Evolutionary conservation across 1,140 invertebrate species (phyloP).

Genomic region (Leptopilina clavipes): DNA sequence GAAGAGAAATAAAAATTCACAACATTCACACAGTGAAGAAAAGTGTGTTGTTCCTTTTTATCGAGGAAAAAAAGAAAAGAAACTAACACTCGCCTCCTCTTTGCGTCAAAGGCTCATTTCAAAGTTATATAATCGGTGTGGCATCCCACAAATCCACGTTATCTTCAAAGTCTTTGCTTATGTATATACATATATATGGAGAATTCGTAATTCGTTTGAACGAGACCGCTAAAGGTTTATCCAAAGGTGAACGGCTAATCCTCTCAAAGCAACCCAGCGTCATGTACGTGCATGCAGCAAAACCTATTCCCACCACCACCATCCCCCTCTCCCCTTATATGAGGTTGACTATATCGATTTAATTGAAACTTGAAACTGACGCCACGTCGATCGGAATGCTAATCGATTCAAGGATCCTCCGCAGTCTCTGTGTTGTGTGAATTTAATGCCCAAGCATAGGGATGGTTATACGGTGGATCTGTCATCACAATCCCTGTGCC

Average conservation of each 20-base stretch:
- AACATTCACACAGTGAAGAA: neutral
- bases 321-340: too few relatives aligned
- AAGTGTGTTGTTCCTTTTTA: neutral
- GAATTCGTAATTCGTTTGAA: conserved; percentile 31
- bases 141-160: neutral
- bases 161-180: conserved; percentile 3
- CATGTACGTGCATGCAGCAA: neutral
- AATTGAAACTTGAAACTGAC: conserved; percentile 54
- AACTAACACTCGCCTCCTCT: neutral
- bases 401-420: conserved; percentile 54
- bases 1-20: neutral
- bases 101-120: neutral
- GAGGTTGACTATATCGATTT: conserved; percentile 44
- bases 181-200: neutral
- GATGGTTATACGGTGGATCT: conserved; percentile 64
- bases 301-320: neutral
- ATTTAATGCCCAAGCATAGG: conserved; percentile 58
- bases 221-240: conserved; percentile 22
- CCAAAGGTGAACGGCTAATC: conserved; percentile 38
- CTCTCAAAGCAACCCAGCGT: conserved; percentile 42
- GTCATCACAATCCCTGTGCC: conserved; percentile 68
- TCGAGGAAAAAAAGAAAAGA: neutral
- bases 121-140: conserved; percentile 6
- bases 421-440: conserved; percentile 40
- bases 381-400: conserved; percentile 53